Conservation (phyloP, 2,888 invertebrate genomes). For the Gerosis bhagava region DNA sequence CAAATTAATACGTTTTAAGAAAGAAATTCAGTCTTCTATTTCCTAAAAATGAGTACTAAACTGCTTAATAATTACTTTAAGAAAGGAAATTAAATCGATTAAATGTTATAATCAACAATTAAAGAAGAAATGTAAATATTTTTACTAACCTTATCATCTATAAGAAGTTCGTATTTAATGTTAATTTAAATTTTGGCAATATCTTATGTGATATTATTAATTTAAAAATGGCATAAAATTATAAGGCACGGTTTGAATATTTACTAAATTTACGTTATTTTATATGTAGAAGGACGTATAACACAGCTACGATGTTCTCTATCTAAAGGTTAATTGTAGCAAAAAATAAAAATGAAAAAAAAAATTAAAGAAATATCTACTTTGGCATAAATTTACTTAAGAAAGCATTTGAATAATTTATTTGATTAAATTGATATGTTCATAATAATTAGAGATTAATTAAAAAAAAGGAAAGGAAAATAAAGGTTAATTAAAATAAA, state of each 20-base stretch:
- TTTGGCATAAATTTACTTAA: too few species aligned
- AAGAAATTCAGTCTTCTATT: conserved; percentile 26
- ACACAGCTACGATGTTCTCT: conserved; percentile 53
- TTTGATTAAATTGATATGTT: conserved; percentile 61
- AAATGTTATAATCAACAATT: neutral
- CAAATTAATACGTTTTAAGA: neutral
- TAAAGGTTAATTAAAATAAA: conserved; percentile 57
- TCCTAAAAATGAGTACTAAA: too few species aligned
- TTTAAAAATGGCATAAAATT: conserved; percentile 78
- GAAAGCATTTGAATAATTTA: too few species aligned
- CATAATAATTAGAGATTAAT: conserved; percentile 51
- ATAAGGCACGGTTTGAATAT: conserved; percentile 78
- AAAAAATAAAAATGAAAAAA: conserved; percentile 25
- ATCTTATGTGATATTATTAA: conserved; percentile 71
- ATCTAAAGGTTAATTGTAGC: conserved; percentile 38
- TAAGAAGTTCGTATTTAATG: conserved; percentile 43
- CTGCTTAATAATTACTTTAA: too few species aligned
- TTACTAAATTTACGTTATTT: conserved; percentile 61
- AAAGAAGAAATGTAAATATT: neutral
- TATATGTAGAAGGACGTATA: conserved; percentile 68
- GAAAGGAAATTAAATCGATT: conserved; percentile 11
- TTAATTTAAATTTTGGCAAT: conserved; percentile 62
- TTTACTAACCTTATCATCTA: conserved; percentile 23
- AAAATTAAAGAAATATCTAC: conserved; percentile 29
- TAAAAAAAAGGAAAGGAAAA: conserved; percentile 32